A percentile compares a stretch with the other conserved stretches of the same genome.
phyloP scores from a whole-genome alignment of 2,113 vertebrate species.

The Alethe diademata region DNA sequence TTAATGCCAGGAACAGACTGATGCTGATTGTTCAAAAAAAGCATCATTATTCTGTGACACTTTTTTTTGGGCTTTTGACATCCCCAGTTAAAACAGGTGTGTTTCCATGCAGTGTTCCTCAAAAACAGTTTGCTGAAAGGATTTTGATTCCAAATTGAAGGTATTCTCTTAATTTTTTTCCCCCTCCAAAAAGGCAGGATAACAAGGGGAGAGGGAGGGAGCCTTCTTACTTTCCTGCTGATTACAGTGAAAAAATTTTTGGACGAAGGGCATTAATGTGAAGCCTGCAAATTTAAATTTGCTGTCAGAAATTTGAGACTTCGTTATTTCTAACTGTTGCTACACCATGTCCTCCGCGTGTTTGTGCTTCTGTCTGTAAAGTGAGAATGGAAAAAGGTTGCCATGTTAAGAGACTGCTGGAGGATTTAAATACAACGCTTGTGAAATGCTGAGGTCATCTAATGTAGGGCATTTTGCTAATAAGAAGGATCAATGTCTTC shows the following conservation, averaged over 20 bases:
- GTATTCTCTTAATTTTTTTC: background rate
- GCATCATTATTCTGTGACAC: slow-evolving; percentile 7
- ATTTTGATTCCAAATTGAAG: background rate
- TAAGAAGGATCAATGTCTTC: background rate
- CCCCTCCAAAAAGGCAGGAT: background rate
- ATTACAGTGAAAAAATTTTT: background rate
- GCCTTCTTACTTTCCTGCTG: background rate
- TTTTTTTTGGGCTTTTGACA: background rate
- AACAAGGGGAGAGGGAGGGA: background rate
- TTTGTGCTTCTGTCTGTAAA: background rate
- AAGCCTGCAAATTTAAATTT: background rate
- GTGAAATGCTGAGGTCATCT: background rate
- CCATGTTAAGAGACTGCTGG: background rate
- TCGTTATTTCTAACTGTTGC: background rate
- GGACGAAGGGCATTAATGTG: background rate
- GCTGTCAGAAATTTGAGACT: background rate
- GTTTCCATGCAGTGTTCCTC: background rate
- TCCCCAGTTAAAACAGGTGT: background rate
- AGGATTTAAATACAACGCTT: background rate
- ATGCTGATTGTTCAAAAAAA: slow-evolving; percentile 30
- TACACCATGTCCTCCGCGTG: rapidly evolving
- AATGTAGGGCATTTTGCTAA: background rate
- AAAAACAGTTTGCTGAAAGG: background rate
- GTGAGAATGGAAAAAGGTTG: background rate
- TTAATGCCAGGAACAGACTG: slow-evolving; percentile 46